Evolutionary conservation across 2,797 vertebrate genomes (phyloP), one percentile per base, ranked within the genome.

Genomic region (Coracias cyanogaster): DNA sequence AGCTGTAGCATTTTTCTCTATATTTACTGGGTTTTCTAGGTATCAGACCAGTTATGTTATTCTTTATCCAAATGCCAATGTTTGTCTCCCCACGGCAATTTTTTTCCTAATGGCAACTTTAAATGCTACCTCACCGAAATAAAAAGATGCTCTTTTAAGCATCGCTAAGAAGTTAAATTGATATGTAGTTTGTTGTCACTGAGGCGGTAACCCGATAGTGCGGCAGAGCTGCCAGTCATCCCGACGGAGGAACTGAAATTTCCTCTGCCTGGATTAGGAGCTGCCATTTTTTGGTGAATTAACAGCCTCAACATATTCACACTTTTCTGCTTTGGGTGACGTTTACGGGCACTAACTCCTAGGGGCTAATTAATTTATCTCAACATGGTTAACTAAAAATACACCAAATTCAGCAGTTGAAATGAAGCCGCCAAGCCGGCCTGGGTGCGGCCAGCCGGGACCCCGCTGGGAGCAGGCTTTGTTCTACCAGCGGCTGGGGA

Each of bases 341-440:
- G 96, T 95, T 97, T 97, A 96, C 39, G 96, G 97, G 98, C 97
- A 98, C 97, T 96, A 96, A 97, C 97, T 98, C 97, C 97, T 97
- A 96, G 95, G 96, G 98, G 96, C 96, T 97, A 98, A 97, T 98
- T 98, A 98, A 99, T 98, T 98, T 98, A 98, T 98, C 95, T 97
- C 98, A 97, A 98, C 97, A 97, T 85, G 95, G 97, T 94, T 97
- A 98, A 97, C 96, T 98, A 97, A 98, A 96, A 97, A 98, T 97
- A 97, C 70, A 93, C 92, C 94, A 24, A 97, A 92, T 98, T 93
- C 92, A 86, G 90, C 61, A 88, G 94, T 93, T 92, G 97, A 95
- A 97, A 93, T 86, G 97, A 97, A 97, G 95, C 89, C 39, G 78
- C 97, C 84, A 82, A 95, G 96, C 86, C 31, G 67, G 93, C 94